phyloP scores from a whole-genome alignment of 2,888 invertebrate species.

The Myopa tessellatipennis region DNA sequence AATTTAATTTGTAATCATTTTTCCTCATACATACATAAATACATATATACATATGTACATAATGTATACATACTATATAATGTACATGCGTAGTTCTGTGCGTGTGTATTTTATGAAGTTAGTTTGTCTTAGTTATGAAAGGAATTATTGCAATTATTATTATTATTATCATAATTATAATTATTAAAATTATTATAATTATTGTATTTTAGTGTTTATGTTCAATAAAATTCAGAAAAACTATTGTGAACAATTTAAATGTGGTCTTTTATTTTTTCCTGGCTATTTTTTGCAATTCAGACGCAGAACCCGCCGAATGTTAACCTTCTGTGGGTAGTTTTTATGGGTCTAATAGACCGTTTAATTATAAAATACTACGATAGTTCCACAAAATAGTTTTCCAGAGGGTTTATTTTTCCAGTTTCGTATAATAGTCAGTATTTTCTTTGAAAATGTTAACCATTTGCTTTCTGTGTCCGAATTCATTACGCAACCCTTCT shows the following conservation, averaged over 20 bases:
- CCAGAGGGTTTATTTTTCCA: too few species aligned
- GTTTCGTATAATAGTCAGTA: too few species aligned
- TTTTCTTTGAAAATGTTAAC: too few species aligned
- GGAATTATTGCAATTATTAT: constrained; percentile 15
- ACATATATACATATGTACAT: constrained; percentile 19
- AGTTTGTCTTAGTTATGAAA: constrained; percentile 31
- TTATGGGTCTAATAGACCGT: too few species aligned
- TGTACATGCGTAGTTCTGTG: neutral
- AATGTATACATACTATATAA: constrained; percentile 9
- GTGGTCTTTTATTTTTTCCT: neutral
- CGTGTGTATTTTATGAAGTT: constrained; percentile 25
- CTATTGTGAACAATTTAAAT: constrained; percentile 21
- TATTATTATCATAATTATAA: too few species aligned
- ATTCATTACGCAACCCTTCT: too few species aligned
- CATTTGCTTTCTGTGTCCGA: too few species aligned
- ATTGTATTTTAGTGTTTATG: constrained; percentile 54
- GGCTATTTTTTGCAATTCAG: neutral
- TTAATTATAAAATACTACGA: too few species aligned
- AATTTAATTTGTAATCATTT: constrained; percentile 23
- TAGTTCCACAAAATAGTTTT: too few species aligned
- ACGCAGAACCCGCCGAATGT: too few species aligned
- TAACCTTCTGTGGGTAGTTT: too few species aligned
- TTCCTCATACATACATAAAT: constrained; percentile 11
- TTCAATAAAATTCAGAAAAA: constrained; percentile 58
- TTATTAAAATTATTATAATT: neutral